Percentiles rank a stretch among this genome's conserved stretches.
phyloP scores from a whole-genome alignment of 2,888 invertebrate genomes.

The Trimorus sp. region DNA sequence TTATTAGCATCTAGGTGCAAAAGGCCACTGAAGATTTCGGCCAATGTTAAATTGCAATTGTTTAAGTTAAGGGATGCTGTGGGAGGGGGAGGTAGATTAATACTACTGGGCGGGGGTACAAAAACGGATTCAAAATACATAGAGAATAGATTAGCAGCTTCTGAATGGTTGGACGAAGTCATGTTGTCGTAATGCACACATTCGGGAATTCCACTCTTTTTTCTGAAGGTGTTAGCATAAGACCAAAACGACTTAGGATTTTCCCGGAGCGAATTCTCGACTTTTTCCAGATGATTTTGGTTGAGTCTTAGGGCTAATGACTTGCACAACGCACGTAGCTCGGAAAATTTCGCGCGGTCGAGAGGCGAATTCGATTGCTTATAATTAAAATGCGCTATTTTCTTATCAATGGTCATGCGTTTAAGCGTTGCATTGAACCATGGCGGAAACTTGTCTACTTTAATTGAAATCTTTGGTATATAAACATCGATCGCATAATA shows the following conservation, averaged over 20 bases:
- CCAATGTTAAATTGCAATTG: background rate
- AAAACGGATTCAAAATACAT: background rate
- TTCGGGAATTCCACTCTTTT: background rate
- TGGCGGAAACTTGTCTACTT: conserved; percentile 3
- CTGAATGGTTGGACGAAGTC: background rate
- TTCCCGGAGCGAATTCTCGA: background rate
- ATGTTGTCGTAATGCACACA: background rate
- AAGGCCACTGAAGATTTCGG: background rate
- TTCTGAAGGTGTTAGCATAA: background rate
- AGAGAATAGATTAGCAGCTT: background rate
- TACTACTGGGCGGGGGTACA: background rate
- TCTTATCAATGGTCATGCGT: conserved; percentile 5
- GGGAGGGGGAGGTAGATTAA: background rate
- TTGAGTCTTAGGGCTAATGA: background rate
- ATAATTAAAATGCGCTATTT: conserved; percentile 3
- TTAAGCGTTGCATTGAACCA: conserved; percentile 21
- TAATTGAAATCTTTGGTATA: background rate
- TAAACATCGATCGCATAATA: conserved; percentile 8
- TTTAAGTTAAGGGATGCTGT: background rate
- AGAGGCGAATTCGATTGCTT: background rate
- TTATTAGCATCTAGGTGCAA: background rate
- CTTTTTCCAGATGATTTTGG: background rate
- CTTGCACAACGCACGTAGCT: background rate
- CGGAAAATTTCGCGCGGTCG: background rate
- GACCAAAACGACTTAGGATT: background rate